phyloP scores from a whole-genome alignment of 2,113 vertebrate genomes.

The Planiliza haematocheilus region DNA sequence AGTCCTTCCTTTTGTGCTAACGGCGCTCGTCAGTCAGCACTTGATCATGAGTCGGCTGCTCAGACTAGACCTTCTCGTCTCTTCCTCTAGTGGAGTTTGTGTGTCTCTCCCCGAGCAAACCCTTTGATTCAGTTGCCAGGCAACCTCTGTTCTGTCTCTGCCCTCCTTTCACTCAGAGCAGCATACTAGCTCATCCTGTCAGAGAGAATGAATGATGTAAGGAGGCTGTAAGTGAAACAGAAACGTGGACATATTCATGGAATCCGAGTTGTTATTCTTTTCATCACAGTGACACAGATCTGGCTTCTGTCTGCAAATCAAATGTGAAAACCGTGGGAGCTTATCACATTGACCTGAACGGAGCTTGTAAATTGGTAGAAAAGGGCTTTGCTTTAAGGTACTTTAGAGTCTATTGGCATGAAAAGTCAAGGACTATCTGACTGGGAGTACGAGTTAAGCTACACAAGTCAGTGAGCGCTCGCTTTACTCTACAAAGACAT shows the following conservation, averaged over 20 bases:
- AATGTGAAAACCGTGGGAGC: not conserved
- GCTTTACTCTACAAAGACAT: no score
- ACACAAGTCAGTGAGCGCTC: no score
- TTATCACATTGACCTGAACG: not conserved
- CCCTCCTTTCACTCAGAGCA: conserved; percentile 50
- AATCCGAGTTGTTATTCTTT: not conserved
- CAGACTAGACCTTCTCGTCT: not conserved
- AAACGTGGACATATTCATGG: not conserved
- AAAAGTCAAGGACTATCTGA: no score
- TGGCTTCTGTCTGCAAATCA: not conserved
- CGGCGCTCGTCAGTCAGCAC: conserved; percentile 1
- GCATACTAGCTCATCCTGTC: conserved; percentile 16
- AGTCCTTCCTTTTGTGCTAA: not conserved
- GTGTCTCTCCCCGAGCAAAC: conserved; percentile 34
- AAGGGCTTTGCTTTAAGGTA: no score
- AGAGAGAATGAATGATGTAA: conserved; percentile 46
- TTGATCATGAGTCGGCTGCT: conserved; percentile 17
- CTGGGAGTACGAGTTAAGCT: no score
- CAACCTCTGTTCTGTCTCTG: conserved; percentile 65
- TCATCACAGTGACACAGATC: not conserved
- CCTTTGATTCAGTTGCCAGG: conserved; percentile 80
- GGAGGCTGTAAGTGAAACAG: conserved; percentile 29
- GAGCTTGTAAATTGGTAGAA: not conserved
- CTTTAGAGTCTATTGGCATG: no score
- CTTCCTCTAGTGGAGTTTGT: conserved; percentile 18